Evolutionary conservation across 1,140 invertebrate species (phyloP).

Genomic region (Calliphora vicina): DNA sequence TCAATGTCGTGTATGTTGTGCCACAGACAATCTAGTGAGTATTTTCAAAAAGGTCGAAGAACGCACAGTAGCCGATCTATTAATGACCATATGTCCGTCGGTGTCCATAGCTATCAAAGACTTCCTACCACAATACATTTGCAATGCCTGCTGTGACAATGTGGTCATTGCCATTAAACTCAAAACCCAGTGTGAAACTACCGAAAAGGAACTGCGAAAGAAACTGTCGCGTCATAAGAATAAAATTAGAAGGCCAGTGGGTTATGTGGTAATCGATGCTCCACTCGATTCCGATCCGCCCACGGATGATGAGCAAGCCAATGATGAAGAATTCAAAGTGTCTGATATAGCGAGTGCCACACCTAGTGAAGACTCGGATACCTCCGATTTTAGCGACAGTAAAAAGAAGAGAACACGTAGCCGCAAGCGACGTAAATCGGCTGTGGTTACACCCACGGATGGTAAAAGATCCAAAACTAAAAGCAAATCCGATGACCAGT

Average conservation of each 20-base stretch:
- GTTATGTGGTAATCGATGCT: conserved; percentile 63
- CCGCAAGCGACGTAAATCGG: conserved; percentile 45
- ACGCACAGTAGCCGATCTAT: conserved; percentile 54
- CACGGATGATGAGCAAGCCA: conserved; percentile 56
- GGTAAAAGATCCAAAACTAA: conserved; percentile 28
- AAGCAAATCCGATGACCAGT: background rate
- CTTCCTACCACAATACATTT: conserved; percentile 61
- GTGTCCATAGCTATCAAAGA: conserved; percentile 58
- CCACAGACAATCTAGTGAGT: conserved; percentile 49
- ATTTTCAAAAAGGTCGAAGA: conserved; percentile 52
- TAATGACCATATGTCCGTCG: conserved; percentile 56
- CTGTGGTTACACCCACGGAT: conserved; percentile 15
- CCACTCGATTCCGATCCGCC: conserved; percentile 50
- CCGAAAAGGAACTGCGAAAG: conserved; percentile 58
- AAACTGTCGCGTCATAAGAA: conserved; percentile 61
- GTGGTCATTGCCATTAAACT: conserved; percentile 56
- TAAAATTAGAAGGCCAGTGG: conserved; percentile 58
- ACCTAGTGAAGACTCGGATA: conserved; percentile 57
- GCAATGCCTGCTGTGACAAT: conserved; percentile 51
- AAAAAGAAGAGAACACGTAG: conserved; percentile 43
- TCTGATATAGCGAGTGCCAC: conserved; percentile 57
- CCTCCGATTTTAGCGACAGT: conserved; percentile 46
- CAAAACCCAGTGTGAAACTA: conserved; percentile 57
- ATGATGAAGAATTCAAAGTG: conserved; percentile 60
- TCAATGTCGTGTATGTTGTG: conserved; percentile 59